phyloP scores from a whole-genome alignment of 1,140 invertebrate genomes.

The Idris sp. region DNA sequence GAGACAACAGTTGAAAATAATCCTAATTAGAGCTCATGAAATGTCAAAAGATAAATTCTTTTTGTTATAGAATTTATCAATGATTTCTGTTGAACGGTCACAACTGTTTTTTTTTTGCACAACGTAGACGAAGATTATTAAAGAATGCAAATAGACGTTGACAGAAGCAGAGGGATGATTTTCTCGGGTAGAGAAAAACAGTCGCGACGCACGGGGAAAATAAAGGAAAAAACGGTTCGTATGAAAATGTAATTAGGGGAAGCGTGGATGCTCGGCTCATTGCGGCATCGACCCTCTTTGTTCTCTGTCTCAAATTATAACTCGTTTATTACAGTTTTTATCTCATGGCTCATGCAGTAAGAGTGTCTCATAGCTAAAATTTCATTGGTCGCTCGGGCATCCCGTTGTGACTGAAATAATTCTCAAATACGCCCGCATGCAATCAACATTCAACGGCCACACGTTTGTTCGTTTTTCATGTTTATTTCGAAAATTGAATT shows the following conservation, averaged over 20 bases:
- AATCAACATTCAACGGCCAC: constrained; percentile 19
- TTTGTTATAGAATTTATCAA: no score
- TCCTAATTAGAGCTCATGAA: no score
- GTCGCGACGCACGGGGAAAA: constrained; percentile 66
- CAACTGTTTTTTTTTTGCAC: no score
- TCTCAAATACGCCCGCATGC: constrained; percentile 13
- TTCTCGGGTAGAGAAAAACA: constrained; percentile 65
- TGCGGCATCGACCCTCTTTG: constrained; percentile 68
- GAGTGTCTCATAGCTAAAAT: constrained; percentile 45
- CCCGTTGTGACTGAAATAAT: constrained; percentile 38
- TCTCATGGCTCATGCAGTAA: constrained; percentile 51
- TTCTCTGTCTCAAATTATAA: constrained; percentile 67
- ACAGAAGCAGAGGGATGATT: constrained; percentile 43
- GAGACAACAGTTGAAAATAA: no score
- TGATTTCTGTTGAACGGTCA: no score
- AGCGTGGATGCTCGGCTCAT: constrained; percentile 73
- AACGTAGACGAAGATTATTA: constrained; percentile 48
- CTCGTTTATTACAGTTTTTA: constrained; percentile 68
- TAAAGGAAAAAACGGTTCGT: constrained; percentile 73
- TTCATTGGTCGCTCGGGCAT: constrained; percentile 42
- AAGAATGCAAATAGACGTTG: constrained; percentile 54
- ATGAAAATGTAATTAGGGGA: constrained; percentile 75
- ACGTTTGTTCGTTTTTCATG: constrained; percentile 23
- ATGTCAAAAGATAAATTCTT: constrained; percentile 29
- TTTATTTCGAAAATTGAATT: constrained; percentile 44